These are phyloP conservation scores for Tipula lateralis DNA, from an alignment of 2,888 invertebrate genomes.

Conservation along the genomic window DNA sequence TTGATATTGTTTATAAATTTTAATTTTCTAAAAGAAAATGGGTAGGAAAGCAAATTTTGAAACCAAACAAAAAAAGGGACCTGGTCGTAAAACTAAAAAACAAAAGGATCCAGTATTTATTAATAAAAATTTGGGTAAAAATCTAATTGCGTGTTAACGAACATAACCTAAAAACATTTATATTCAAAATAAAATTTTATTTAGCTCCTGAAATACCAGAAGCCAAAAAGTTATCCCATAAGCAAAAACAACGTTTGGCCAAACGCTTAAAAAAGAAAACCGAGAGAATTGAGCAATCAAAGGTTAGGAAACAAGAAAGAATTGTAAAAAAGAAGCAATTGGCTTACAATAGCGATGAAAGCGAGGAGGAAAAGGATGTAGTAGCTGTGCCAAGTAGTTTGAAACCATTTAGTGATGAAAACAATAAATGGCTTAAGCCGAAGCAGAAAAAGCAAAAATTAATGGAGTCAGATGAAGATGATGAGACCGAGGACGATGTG, in stretches of 20 bases:
- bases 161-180: constrained; percentile 27
- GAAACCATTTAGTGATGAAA: constrained; percentile 61
- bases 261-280: constrained; percentile 9
- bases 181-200: constrained; percentile 30
- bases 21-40: constrained; percentile 53
- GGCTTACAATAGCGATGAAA: constrained; percentile 34
- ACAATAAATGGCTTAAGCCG: constrained; percentile 64
- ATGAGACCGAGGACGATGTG: constrained; percentile 41
- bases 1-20: neutral
- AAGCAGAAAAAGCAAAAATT: constrained; percentile 48
- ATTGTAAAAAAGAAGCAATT: constrained; percentile 41
- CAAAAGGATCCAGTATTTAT: constrained; percentile 67
- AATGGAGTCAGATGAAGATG: constrained; percentile 40
- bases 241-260: constrained; percentile 59
- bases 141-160: neutral
- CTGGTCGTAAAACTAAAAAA: constrained; percentile 81
- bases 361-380: constrained; percentile 38
- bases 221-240: constrained; percentile 60
- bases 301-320: constrained; percentile 49
- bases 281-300: constrained; percentile 43
- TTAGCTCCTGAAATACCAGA: constrained; percentile 49
- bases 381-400: constrained; percentile 45
- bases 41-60: constrained; percentile 80
- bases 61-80: constrained; percentile 73
- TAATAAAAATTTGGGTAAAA: constrained; percentile 44